A percentile compares a stretch with the other conserved stretches of the same genome.
Conservation (phyloP, 2,797 vertebrate species). For the Manis pentadactyla region DNA sequence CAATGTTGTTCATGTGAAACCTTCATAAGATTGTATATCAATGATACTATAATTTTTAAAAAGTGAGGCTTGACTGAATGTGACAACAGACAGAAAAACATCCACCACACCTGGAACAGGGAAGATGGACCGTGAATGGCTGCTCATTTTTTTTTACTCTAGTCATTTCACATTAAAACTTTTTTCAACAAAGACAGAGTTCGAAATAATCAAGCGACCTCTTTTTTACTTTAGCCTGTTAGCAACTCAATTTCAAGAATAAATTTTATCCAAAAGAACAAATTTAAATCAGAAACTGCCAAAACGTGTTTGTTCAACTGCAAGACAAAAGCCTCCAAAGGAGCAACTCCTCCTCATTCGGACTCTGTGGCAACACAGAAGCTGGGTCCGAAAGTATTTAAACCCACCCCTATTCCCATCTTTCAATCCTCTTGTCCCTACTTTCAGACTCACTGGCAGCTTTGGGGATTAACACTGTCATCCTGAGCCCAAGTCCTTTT, state of each 20-base stretch:
- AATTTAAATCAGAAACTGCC: slow-evolving; percentile 1
- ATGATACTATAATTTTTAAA: background rate
- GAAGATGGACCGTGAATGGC: background rate
- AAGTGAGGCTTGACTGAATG: background rate
- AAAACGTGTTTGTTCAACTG: background rate
- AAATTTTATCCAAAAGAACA: slow-evolving; percentile 9
- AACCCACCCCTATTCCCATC: background rate
- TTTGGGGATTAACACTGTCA: background rate
- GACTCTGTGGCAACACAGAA: background rate
- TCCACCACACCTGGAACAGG: background rate
- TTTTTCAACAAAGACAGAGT: background rate
- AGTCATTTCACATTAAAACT: background rate
- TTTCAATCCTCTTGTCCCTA: background rate
- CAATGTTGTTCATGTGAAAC: no score
- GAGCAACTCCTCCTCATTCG: background rate
- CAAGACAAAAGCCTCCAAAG: background rate
- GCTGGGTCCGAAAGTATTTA: background rate
- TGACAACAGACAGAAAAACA: background rate
- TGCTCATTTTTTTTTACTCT: background rate
- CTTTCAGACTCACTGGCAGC: background rate
- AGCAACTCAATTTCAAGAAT: background rate
- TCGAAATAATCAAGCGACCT: background rate
- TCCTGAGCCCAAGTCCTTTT: background rate
- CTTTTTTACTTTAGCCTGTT: background rate
- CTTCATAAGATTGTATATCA: no score